Conservation (phyloP, 2,888 invertebrate genomes). For the Machimus atricapillus region DNA sequence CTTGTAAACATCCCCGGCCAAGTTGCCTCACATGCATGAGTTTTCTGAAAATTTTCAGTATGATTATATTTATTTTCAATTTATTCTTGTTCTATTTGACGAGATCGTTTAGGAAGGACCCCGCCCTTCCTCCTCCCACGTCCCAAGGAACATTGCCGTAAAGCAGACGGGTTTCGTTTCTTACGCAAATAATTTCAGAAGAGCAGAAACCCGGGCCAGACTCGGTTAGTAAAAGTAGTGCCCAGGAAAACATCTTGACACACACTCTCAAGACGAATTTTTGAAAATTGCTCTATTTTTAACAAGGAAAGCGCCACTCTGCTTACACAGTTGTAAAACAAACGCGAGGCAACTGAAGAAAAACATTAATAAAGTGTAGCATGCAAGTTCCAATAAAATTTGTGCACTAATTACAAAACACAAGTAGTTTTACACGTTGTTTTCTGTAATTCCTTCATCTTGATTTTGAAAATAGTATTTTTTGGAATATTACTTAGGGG, state of each 20-base stretch:
- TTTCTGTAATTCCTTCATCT: not conserved
- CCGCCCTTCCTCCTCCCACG: not conserved
- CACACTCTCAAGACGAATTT: not conserved
- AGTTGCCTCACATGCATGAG: not conserved
- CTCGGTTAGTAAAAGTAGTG: not conserved
- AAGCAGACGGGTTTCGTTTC: not conserved
- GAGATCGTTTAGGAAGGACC: not conserved
- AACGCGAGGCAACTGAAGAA: not conserved
- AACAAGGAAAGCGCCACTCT: not conserved
- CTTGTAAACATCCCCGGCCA: not conserved
- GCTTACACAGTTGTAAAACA: not conserved
- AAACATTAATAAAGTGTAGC: not conserved
- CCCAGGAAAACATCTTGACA: not conserved
- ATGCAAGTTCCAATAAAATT: not conserved
- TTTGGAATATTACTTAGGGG: too few relatives aligned
- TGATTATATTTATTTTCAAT: not conserved
- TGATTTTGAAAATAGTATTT: too few relatives aligned
- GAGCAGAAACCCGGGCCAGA: not conserved
- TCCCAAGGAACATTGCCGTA: not conserved
- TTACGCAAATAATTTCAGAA: not conserved
- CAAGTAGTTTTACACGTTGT: not conserved
- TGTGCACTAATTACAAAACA: not conserved
- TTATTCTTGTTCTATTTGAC: not conserved
- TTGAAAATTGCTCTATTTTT: not conserved
- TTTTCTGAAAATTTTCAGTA: not conserved